Evolutionary conservation across 2,888 invertebrate genomes (phyloP).

Genomic region (Amitus sp.): DNA sequence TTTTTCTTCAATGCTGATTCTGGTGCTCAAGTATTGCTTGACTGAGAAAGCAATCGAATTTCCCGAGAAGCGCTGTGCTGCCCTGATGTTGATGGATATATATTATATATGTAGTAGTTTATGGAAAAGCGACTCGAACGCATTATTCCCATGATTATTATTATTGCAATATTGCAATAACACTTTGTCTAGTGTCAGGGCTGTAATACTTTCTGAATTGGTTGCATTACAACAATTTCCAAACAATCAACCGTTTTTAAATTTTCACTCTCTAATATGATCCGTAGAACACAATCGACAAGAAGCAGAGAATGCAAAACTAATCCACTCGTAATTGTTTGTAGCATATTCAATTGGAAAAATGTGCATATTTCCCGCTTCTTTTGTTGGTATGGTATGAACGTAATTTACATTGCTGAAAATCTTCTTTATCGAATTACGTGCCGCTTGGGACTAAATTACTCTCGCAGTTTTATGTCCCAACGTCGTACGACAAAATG

Average conservation of each 20-base stretch:
- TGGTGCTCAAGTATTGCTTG: not conserved
- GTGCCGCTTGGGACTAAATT: not conserved
- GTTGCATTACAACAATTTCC: conserved; percentile 14
- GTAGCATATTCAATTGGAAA: too few species aligned
- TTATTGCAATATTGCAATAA: conserved; percentile 19
- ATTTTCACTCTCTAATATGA: too few species aligned
- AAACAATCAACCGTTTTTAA: conserved; percentile 6
- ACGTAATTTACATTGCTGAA: too few species aligned
- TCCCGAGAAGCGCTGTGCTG: not conserved
- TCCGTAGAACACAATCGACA: not conserved
- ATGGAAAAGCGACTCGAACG: conserved; percentile 11
- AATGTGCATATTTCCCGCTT: too few species aligned
- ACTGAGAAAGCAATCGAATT: conserved; percentile 8
- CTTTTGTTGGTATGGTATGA: too few species aligned
- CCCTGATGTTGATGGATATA: conserved; percentile 16
- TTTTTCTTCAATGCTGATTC: too few species aligned
- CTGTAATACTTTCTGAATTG: conserved; percentile 6
- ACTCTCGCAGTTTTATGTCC: not conserved
- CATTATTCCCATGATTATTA: conserved; percentile 16
- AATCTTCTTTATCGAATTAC: too few species aligned
- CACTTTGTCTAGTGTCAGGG: conserved; percentile 23
- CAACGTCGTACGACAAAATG: conserved; percentile 4
- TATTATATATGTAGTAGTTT: conserved; percentile 12
- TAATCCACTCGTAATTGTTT: too few species aligned
- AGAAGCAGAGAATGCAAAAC: not conserved